Base-by-base conservation (phyloP, 2,888 invertebrate species). In the Polyploca ridens region DNA sequence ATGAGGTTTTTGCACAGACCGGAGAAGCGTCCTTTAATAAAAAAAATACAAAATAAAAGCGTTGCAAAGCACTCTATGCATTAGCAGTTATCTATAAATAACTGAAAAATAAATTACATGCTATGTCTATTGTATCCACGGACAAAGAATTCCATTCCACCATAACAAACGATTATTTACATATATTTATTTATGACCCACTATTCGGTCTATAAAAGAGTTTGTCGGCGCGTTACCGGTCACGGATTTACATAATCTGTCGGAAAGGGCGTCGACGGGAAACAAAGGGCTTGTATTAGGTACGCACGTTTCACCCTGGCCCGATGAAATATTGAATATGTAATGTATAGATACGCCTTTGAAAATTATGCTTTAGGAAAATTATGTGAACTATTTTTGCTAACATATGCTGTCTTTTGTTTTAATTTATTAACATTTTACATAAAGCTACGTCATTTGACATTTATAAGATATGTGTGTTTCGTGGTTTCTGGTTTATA, bases 241-340 rank as follows among this genome's bases (percentile, higher is more conserved):
- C 38, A 58, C 60, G 19, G 64, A 75, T 74, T 72, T 68, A 68
- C 71, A 74, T 74, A 77, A 78, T 72, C 68, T 65, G 59, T 62
- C 63, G 58, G 69, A 69, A 62, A 57, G 64, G 63, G 62, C 27
- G 66, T 64, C 38, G 66, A 65, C 63, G 64, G 62, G 63, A 65
- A 67, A 68, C 68, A 69, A 74, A 69, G 68, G 73, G 70, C 70
- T 44, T 58, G 44, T 64, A 66, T 64, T 62, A 63, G 62, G 62
- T 63, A 58, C 62, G 60, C 66, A 63, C 62, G 57, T 62, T 58
- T 58, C 66, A 8, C 35, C 63, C 63, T n/a, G n/a, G 62, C 27
- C 27, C 27, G 27, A 49, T 14, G 38, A 64, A 63, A 46, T 54
- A 10, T 54, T 10, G 54, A 54, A 19, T 54, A 19, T 54, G 19